Base-by-base conservation (phyloP, 1,140 invertebrate genomes). In the Lanistes nyassanus region DNA sequence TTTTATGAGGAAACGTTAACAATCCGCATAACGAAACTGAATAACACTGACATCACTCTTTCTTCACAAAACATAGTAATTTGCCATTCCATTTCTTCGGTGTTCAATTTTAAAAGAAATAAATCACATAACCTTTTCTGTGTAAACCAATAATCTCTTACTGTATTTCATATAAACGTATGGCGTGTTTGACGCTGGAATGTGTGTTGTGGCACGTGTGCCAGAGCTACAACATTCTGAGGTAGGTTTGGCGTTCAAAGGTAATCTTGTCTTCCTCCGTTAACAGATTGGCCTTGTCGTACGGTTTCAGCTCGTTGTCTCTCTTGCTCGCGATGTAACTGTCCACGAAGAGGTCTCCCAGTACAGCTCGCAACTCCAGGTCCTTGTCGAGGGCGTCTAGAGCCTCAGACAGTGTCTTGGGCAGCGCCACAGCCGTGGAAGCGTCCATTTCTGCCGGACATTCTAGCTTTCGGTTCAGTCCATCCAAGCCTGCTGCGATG, bases 401-500 rank as follows among this genome's bases (percentile, higher is more conserved):
- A 11, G 74, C 74, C 39, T 65, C 62, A 19, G 53, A 34, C 29
- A 75, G 65, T n/a, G 62, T 51, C 26, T 26, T 75, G n/a, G 74
- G 74, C 23, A 75, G 53, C 1, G 42, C 53, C 11, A 31, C 55
- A 16, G 60, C 58, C 21, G 58, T 26, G n/a, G 23, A n/a, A 1
- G 26, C 26, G 26, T 72, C 67, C 36, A 11, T 39, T 39, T 73
- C 65, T 26, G 36, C 37, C 21, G 78, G 78, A 36, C 70, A 74
- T 21, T 26, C n/a, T 53, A 80, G 62, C 42, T 77, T 75, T 34
- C 76, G 73, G n/a, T 74, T 65, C 16, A 82, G 60, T 19, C 82
- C 81, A 55, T 82, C 81, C 60, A 84, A 34, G 31, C 80, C 81
- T 13, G 83, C 81, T 56, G 79, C 79, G 19, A 84, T 51, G 19